Evolutionary conservation across 1,140 invertebrate genomes (phyloP).

Genomic region (Bombus pascuorum): DNA sequence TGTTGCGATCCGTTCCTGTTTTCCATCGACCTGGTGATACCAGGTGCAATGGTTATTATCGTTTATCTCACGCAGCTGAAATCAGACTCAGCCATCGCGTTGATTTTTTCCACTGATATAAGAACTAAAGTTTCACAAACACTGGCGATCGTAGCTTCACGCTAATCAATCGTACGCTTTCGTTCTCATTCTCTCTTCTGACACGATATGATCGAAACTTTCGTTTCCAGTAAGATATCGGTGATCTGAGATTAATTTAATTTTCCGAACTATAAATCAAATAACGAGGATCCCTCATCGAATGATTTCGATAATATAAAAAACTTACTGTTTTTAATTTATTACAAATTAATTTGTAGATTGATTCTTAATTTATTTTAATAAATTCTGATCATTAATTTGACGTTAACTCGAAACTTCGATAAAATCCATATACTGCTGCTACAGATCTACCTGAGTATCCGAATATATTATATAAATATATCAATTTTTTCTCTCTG

Average conservation of each 20-base stretch:
- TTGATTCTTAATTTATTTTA: no score
- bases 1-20: background rate
- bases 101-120: background rate
- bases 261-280: no score
- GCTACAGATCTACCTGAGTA: no score
- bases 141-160: background rate
- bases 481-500: no score
- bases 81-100: background rate
- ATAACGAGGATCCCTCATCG: no score
- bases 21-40: background rate
- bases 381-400: no score
- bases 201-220: background rate
- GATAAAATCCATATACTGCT: no score
- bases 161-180: background rate
- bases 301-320: no score
- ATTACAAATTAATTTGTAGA: no score
- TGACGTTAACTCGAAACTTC: no score
- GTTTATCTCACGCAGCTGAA: background rate
- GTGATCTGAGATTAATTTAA: background rate
- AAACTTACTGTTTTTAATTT: no score
- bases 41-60: background rate
- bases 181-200: background rate
- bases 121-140: background rate
- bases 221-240: background rate
- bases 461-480: no score